These are phyloP conservation scores for Pachymerium ferrugineum DNA, from an alignment of 2,888 invertebrate species.

Conservation along the genomic window DNA sequence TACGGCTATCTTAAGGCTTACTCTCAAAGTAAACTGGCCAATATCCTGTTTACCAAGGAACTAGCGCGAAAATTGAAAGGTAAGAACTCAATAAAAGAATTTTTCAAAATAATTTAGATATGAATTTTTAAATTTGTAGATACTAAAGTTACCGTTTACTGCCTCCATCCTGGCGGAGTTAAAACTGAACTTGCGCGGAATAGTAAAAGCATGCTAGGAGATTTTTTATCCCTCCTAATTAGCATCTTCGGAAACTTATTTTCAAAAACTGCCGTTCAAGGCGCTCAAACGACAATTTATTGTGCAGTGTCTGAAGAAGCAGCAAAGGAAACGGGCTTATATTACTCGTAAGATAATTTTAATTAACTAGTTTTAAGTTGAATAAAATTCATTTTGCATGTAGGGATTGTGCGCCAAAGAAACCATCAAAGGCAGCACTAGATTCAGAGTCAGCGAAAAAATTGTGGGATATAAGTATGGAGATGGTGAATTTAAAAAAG, in stretches of 20 bases:
- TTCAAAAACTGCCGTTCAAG: slow-evolving; percentile 59
- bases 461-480: neutral
- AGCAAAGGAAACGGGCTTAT: slow-evolving; percentile 61
- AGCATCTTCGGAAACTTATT: neutral
- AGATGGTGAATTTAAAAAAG: neutral
- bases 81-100: too few relatives aligned
- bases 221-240: neutral
- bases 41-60: slow-evolving; percentile 45
- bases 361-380: neutral
- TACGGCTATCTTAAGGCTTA: slow-evolving; percentile 40
- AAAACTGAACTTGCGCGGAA: slow-evolving; percentile 43
- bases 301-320: slow-evolving; percentile 62
- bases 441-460: neutral
- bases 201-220: neutral
- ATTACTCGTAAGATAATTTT: slow-evolving; percentile 57
- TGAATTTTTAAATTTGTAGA: slow-evolving; percentile 44
- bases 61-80: slow-evolving; percentile 43
- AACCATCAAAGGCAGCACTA: neutral
- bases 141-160: slow-evolving; percentile 39
- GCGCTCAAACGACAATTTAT: slow-evolving; percentile 65
- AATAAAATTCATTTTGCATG: too few relatives aligned
- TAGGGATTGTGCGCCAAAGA: neutral
- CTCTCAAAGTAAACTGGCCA: slow-evolving; percentile 46
- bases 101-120: slow-evolving; percentile 45
- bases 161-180: slow-evolving; percentile 50